A percentile compares a stretch with the other conserved stretches of the same genome.
Evolutionary conservation across 2,888 invertebrate species (phyloP).

Genomic region (Phytoseiulus persimilis): DNA sequence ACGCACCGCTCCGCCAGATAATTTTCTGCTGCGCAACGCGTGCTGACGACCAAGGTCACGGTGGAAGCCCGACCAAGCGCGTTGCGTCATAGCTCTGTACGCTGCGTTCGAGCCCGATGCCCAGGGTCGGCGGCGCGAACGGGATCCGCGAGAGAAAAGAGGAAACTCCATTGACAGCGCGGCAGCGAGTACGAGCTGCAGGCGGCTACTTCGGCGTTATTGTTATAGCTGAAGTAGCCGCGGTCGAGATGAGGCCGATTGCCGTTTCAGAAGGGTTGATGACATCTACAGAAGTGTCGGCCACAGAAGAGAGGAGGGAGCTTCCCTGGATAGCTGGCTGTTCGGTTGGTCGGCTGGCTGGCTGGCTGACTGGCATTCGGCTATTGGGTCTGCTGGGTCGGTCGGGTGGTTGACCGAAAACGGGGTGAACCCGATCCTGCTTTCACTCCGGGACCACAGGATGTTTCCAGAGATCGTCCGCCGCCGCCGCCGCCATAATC

Average conservation of each 20-base stretch:
- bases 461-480: background rate
- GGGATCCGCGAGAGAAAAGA: background rate
- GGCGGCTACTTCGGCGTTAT: background rate
- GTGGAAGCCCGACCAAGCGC: background rate
- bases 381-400: background rate
- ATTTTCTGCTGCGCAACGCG: background rate
- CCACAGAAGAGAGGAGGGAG: background rate
- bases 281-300: constrained; percentile 5
- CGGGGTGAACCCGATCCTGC: constrained; percentile 22
- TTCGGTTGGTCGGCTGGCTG: background rate
- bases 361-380: background rate
- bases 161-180: background rate
- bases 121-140: background rate
- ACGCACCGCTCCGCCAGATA: background rate
- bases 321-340: background rate
- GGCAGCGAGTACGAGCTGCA: background rate
- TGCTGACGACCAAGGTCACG: background rate
- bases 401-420: constrained; percentile 38
- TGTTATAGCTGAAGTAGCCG: background rate
- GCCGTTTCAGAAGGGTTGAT: background rate
- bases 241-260: background rate
- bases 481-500: background rate
- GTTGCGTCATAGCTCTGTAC: background rate
- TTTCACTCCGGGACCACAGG: constrained; percentile 1
- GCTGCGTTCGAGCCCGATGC: background rate